phyloP scores from a whole-genome alignment of 1,140 invertebrate species.

The Caenorhabditis inopinata region DNA sequence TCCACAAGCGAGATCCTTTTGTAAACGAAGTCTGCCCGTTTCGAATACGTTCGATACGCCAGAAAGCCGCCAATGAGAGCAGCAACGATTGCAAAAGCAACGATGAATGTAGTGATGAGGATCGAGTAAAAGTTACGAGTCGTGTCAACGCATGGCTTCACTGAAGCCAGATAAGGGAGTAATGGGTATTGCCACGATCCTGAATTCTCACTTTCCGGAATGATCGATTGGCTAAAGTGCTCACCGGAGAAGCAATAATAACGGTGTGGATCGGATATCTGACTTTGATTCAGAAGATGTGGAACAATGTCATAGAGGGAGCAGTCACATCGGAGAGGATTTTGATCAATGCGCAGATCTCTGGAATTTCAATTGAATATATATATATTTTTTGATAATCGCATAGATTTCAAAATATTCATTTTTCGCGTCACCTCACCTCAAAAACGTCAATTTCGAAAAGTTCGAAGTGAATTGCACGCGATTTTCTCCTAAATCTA shows the following conservation, averaged over 20 bases:
- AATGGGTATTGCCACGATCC: constrained; percentile 47
- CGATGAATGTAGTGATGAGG: constrained; percentile 24
- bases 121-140: constrained; percentile 28
- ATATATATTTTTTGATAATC: too few species aligned
- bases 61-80: neutral
- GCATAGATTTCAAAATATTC: too few species aligned
- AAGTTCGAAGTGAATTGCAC: constrained; percentile 47
- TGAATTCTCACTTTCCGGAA: too few species aligned
- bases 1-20: neutral
- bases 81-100: constrained; percentile 28
- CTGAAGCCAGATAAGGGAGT: constrained; percentile 43
- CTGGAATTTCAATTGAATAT: neutral
- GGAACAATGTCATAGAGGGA: constrained; percentile 39
- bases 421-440: neutral
- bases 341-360: constrained; percentile 34
- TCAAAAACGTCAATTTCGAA: neutral
- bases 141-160: constrained; percentile 40
- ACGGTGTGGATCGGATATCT: constrained; percentile 41
- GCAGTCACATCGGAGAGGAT: constrained; percentile 39
- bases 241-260: constrained; percentile 46
- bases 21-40: neutral
- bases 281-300: constrained; percentile 45
- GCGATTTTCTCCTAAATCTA: constrained; percentile 47
- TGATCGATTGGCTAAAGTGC: too few species aligned
- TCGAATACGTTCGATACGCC: neutral